Conservation (phyloP, 2,888 invertebrate genomes). For the Microctonus hyperodae region DNA sequence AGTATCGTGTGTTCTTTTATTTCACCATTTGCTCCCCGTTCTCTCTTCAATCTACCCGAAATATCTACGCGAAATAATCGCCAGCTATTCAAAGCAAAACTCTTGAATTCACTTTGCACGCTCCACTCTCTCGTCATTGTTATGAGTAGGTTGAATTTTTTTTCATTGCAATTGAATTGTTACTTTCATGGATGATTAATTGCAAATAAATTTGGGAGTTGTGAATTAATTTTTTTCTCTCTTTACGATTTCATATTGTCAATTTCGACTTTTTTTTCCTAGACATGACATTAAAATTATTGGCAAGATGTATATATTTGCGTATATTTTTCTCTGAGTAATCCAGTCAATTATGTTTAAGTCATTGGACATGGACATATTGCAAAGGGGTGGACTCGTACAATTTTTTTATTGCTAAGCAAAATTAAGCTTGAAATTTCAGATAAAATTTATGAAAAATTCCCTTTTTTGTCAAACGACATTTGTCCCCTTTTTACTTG, state of each 20-base stretch:
- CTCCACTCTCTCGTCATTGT: too few relatives aligned
- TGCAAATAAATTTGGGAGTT: too few relatives aligned
- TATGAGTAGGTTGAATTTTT: too few relatives aligned
- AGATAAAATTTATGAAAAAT: neutral
- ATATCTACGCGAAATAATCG: conserved; percentile 5
- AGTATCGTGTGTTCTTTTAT: conserved; percentile 6
- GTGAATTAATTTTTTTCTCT: too few relatives aligned
- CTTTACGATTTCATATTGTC: too few relatives aligned
- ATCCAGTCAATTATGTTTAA: conserved; percentile 1
- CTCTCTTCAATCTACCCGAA: too few relatives aligned
- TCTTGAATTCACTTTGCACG: conserved; percentile 6
- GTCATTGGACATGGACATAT: conserved; percentile 6
- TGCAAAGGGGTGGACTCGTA: conserved; percentile 9
- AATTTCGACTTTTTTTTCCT: neutral
- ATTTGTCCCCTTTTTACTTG: neutral
- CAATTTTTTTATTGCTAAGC: conserved; percentile 1
- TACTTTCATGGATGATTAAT: too few relatives aligned
- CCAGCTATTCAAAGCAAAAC: neutral
- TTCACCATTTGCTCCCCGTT: too few relatives aligned
- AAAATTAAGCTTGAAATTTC: conserved; percentile 8
- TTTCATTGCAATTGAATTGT: too few relatives aligned
- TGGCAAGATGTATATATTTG: neutral
- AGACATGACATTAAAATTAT: too few relatives aligned
- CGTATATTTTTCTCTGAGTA: neutral
- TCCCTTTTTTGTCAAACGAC: neutral